Conservation (phyloP, 2,113 vertebrate species). For the Eidolon helvum region DNA sequence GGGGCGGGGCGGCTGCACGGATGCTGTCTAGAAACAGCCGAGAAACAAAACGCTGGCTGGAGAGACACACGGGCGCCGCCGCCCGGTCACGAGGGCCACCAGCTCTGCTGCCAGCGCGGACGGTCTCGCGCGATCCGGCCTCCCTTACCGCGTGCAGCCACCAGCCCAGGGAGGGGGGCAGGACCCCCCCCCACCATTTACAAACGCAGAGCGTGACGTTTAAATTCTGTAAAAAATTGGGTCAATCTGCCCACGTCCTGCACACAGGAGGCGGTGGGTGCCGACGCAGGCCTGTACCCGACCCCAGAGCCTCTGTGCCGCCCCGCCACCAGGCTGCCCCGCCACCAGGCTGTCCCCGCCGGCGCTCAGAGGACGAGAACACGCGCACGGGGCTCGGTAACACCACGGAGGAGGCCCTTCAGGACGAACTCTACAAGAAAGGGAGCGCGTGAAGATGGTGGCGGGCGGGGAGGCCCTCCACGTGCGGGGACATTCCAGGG, state of each 20-base stretch:
- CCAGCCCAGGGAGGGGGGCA: neutral
- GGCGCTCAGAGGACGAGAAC: neutral
- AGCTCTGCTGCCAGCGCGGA: neutral
- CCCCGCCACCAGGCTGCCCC: neutral
- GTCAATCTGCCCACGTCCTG: neutral
- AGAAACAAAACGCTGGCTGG: too few relatives aligned
- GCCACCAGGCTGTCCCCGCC: fast-evolving
- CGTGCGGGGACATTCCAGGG: too few relatives aligned
- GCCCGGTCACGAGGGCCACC: too few relatives aligned
- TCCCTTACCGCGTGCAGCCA: neutral
- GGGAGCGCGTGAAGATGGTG: neutral
- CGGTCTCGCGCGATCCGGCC: too few relatives aligned
- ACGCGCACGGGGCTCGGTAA: neutral
- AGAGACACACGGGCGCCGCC: too few relatives aligned
- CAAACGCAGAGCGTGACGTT: neutral
- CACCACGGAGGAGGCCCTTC: neutral
- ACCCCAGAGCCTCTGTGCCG: neutral
- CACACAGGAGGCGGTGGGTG: neutral
- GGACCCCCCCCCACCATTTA: neutral
- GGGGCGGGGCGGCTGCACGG: too few relatives aligned
- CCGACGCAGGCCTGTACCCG: neutral
- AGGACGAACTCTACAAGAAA: neutral
- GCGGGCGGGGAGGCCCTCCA: neutral
- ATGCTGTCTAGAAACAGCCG: too few relatives aligned
- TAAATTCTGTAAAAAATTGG: neutral